Percentiles rank a stretch among this genome's conserved stretches.
Evolutionary conservation across 35 echinoderm and acorn worm genomes (phyloP).

Genomic region (Anneissia japonica): DNA sequence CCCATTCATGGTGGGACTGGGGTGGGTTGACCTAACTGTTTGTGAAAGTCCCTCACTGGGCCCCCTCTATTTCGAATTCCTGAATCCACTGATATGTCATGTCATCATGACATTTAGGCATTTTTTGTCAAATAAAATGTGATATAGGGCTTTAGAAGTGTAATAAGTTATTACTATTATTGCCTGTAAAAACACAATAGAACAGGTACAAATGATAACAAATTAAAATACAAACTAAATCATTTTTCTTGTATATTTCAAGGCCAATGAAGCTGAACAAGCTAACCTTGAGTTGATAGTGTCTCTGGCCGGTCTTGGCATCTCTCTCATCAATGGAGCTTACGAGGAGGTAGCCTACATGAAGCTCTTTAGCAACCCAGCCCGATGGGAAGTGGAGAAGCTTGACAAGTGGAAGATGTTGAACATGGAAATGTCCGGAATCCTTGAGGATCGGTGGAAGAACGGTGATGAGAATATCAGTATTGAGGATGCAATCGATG

Average conservation of each 20-base stretch:
- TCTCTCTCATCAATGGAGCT: constrained; percentile 73
- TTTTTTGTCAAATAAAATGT: no score
- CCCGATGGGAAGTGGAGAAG: constrained; percentile 93
- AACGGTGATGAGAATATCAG: constrained; percentile 53
- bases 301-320: constrained; percentile 61
- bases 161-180: no score
- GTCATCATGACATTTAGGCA: no score
- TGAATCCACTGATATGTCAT: no score
- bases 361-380: constrained; percentile 71
- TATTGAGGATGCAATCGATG: constrained; percentile 35
- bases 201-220: no score
- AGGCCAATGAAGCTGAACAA: constrained; percentile 81
- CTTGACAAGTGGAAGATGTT: constrained; percentile 88
- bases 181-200: no score
- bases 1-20: no score
- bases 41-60: no score
- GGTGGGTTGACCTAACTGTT: no score
- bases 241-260: not conserved
- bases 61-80: no score
- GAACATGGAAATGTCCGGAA: constrained; percentile 71
- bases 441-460: constrained; percentile 70
- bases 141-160: no score
- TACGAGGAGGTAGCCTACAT: constrained; percentile 97
- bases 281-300: constrained; percentile 79
- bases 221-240: no score